These are phyloP conservation scores for Oxygymnocypris stewartii DNA, from an alignment of 2,113 vertebrate genomes.

Conservation along the genomic window DNA sequence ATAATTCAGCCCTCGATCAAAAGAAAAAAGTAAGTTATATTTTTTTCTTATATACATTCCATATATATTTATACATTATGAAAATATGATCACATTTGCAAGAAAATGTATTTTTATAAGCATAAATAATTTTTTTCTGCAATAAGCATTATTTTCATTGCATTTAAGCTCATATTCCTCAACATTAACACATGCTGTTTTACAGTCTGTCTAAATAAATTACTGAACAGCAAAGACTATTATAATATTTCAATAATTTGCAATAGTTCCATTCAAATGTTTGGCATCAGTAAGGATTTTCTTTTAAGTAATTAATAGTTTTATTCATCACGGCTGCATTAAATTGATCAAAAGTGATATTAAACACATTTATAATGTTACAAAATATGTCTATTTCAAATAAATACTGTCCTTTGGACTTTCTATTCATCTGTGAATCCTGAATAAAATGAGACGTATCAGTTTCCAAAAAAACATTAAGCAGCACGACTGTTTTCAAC, in stretches of 20 bases:
- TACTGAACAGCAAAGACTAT: too few species aligned
- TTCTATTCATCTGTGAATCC: background rate
- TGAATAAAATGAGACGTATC: background rate
- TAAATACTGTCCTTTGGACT: background rate
- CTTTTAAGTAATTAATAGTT: too few species aligned
- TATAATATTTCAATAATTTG: too few species aligned
- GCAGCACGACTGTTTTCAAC: background rate
- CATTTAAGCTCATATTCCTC: background rate
- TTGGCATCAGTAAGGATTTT: too few species aligned
- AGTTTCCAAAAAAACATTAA: too few species aligned
- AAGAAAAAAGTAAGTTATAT: background rate
- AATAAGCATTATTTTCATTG: background rate
- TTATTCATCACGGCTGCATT: too few species aligned
- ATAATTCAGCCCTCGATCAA: background rate
- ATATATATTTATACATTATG: background rate
- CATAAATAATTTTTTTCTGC: background rate
- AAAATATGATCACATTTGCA: background rate
- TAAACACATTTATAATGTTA: background rate
- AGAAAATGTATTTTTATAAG: background rate
- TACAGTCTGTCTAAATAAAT: too few species aligned
- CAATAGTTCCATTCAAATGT: too few species aligned
- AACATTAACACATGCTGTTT: background rate
- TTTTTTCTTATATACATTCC: background rate
- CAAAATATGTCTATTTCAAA: background rate
- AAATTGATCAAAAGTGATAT: too few species aligned